A percentile compares a stretch with the other conserved stretches of the same genome.
These are phyloP conservation scores for Drosophila neonasuta DNA, from an alignment of 2,888 invertebrate genomes.

Conservation along the genomic window DNA sequence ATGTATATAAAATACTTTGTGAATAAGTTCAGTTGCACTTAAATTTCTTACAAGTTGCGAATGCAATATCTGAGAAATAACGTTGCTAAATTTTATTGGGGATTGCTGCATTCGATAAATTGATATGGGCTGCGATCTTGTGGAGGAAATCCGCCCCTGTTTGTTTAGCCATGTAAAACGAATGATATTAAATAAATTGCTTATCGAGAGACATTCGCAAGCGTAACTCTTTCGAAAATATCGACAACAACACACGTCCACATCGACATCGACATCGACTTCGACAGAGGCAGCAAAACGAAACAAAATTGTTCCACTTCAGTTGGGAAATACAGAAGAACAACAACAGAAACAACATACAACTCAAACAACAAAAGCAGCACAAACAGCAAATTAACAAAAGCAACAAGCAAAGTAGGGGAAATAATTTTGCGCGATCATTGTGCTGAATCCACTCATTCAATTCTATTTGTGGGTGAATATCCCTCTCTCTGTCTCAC, in stretches of 20 bases:
- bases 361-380: slow-evolving; percentile 25
- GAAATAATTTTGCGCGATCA: slow-evolving; percentile 67
- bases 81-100: slow-evolving; percentile 7
- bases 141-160: slow-evolving; percentile 47
- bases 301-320: slow-evolving; percentile 67
- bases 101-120: slow-evolving; percentile 3
- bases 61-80: background rate
- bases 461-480: slow-evolving; percentile 48
- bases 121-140: slow-evolving; percentile 13
- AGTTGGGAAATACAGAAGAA: slow-evolving; percentile 45
- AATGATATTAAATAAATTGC: slow-evolving; percentile 47
- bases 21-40: background rate
- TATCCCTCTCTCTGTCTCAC: slow-evolving; percentile 6
- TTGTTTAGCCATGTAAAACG: slow-evolving; percentile 49
- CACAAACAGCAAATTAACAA: slow-evolving; percentile 50
- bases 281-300: slow-evolving; percentile 39
- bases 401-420: slow-evolving; percentile 45
- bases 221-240: slow-evolving; percentile 37
- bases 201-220: slow-evolving; percentile 38
- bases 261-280: slow-evolving; percentile 35
- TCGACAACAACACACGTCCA: slow-evolving; percentile 4
- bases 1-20: too few relatives aligned
- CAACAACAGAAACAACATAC: slow-evolving; percentile 15
- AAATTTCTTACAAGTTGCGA: background rate
- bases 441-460: slow-evolving; percentile 64